phyloP scores from a whole-genome alignment of 2,888 invertebrate species.

The Polia nebulosa region DNA sequence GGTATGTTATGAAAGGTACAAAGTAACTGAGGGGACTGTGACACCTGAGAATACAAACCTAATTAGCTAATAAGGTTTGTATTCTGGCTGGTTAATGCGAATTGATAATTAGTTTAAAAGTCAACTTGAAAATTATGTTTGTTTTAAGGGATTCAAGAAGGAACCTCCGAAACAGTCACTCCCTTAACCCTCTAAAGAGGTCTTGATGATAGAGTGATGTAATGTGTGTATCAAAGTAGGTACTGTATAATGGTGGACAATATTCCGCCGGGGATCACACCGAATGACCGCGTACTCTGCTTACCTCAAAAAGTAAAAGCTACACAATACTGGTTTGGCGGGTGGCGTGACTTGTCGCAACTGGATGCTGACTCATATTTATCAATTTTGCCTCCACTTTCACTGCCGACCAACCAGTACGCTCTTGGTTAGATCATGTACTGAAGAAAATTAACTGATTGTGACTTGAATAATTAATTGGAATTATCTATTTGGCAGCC shows the following conservation, averaged over 20 bases:
- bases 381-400: conserved; percentile 63
- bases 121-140: too few species aligned
- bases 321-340: conserved; percentile 52
- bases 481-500: too few species aligned
- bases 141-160: too few species aligned
- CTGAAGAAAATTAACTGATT: background rate
- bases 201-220: too few species aligned
- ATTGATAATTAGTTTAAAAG: too few species aligned
- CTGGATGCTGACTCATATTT: conserved; percentile 61
- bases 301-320: conserved; percentile 63
- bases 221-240: too few species aligned
- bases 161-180: too few species aligned
- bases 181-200: too few species aligned
- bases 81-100: too few species aligned
- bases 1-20: conserved; percentile 17
- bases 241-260: background rate
- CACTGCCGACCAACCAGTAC: conserved; percentile 39
- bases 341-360: conserved; percentile 56
- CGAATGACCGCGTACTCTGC: conserved; percentile 34
- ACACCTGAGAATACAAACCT: too few species aligned
- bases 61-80: too few species aligned
- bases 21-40: background rate
- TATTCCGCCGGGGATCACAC: background rate
- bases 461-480: too few species aligned
- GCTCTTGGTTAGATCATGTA: conserved; percentile 9